Evolutionary conservation across 2,113 vertebrate species (phyloP).

Genomic region (Urocynchramus pylzowi): DNA sequence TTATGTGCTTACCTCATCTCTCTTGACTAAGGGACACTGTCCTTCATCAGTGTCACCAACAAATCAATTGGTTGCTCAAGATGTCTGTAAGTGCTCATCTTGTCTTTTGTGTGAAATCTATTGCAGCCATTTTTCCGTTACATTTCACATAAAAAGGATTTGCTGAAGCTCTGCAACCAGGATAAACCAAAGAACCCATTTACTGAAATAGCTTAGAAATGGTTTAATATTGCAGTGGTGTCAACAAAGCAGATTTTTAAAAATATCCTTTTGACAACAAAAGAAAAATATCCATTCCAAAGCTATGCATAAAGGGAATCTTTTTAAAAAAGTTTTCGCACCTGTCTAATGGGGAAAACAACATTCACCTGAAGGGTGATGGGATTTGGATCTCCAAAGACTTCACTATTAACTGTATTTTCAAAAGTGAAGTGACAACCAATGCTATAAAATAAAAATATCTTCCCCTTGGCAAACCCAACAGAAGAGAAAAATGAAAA

Average conservation of each 20-base stretch:
- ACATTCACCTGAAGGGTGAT: not conserved
- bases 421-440: not conserved
- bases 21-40: constrained; percentile 31
- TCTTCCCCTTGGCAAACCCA: not conserved
- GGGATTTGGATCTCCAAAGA: not conserved
- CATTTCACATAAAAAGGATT: constrained; percentile 56
- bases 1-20: constrained; percentile 44
- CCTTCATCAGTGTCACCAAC: constrained; percentile 60
- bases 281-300: constrained; percentile 33
- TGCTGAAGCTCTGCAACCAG: constrained; percentile 31
- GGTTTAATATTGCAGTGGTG: constrained; percentile 40
- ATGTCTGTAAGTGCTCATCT: constrained; percentile 15
- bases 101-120: constrained; percentile 35
- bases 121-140: constrained; percentile 26
- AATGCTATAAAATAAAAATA: not conserved
- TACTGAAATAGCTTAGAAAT: constrained; percentile 56
- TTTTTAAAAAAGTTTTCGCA: not conserved
- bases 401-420: not conserved
- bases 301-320: not conserved
- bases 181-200: constrained; percentile 41
- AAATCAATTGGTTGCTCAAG: constrained; percentile 61
- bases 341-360: not conserved
- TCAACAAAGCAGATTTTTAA: constrained; percentile 55
- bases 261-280: constrained; percentile 39
- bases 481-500: not conserved